Base-by-base conservation (phyloP, 1,140 invertebrate species). In the Chymomyza costata region DNA sequence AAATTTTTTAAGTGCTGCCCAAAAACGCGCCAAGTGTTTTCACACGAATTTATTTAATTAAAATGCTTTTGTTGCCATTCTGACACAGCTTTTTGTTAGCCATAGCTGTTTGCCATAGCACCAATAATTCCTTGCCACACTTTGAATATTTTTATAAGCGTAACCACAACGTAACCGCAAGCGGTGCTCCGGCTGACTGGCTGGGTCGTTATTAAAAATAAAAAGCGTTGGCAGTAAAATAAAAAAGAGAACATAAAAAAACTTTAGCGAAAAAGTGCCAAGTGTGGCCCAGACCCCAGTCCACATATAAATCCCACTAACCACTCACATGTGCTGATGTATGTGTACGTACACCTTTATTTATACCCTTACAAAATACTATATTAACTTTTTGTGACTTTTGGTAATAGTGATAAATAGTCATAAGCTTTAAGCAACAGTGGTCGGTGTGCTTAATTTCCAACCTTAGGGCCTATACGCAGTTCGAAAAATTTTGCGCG, bases 41-140 rank as follows among this genome's bases (percentile, higher is more conserved):
- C 61, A 49, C 65, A 62, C 61, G 65, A 70, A 66, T 70, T 68
- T 67, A 78, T 78, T 78, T 78, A 78, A 70, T 78, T 78, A 76
- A 76, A 76, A 76, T 57, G 38, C 32, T 62, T 57, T 51, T 52
- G 28, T 43, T 51, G 17, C 19, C 37, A 16, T 37, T 2, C 10
- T 15, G 10, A 19, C 17, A 8, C 13, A 16, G 13, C 19, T 21
- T 11, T 16, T n/a, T 3, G 2, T 15, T 14, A 18, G 44, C 17
- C 31, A 31, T 5, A 1, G 19, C 60, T 3, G 2, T 15, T 14
- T 35, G 44, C 17, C 31, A 31, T 5, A 1, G 19, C 60, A 40
- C 59, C 53, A 44, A 21, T 11, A 31, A 32, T 48, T 30, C 15
- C 10, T 16, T 37, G 21, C 10, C 39, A 44, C 50, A 61, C 32